phyloP scores from a whole-genome alignment of 2,797 vertebrate species.

The Rhyacichthys aspro region DNA sequence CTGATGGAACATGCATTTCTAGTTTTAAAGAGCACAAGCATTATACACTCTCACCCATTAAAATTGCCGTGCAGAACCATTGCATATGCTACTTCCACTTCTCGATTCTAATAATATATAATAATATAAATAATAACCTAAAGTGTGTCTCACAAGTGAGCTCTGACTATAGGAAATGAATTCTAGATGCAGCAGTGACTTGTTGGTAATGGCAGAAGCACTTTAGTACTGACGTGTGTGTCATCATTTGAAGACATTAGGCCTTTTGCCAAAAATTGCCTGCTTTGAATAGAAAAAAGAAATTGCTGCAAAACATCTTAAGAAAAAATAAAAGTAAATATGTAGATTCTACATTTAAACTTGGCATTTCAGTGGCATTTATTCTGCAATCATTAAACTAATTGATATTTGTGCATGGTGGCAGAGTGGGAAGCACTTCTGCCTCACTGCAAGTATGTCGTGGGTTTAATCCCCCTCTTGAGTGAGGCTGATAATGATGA shows the following conservation, averaged over 20 bases:
- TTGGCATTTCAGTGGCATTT: constrained; percentile 73
- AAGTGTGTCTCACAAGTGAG: constrained; percentile 16
- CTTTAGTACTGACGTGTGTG: too few relatives aligned
- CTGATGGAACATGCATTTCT: too few relatives aligned
- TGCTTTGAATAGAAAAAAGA: constrained; percentile 37
- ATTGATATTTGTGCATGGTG: constrained; percentile 31
- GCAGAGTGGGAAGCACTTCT: too few relatives aligned
- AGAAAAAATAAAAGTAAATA: constrained; percentile 48
- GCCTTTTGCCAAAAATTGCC: constrained; percentile 43
- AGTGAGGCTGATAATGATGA: too few relatives aligned
- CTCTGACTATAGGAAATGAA: constrained; percentile 15
- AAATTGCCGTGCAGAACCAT: too few relatives aligned
- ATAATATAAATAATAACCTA: too few relatives aligned
- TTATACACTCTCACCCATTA: too few relatives aligned
- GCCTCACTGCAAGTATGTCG: too few relatives aligned
- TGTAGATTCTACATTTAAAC: constrained; percentile 53
- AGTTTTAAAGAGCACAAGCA: too few relatives aligned
- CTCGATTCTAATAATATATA: too few relatives aligned
- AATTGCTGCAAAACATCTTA: constrained; percentile 43
- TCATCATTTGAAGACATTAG: constrained; percentile 46
- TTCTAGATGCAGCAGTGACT: constrained; percentile 17
- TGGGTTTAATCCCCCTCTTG: too few relatives aligned
- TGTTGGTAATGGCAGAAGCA: constrained; percentile 22
- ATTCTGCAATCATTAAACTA: constrained; percentile 62
- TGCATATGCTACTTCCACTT: too few relatives aligned